Evolutionary conservation across 1,140 invertebrate genomes (phyloP).

Genomic region (Homalodisca vitripennis): DNA sequence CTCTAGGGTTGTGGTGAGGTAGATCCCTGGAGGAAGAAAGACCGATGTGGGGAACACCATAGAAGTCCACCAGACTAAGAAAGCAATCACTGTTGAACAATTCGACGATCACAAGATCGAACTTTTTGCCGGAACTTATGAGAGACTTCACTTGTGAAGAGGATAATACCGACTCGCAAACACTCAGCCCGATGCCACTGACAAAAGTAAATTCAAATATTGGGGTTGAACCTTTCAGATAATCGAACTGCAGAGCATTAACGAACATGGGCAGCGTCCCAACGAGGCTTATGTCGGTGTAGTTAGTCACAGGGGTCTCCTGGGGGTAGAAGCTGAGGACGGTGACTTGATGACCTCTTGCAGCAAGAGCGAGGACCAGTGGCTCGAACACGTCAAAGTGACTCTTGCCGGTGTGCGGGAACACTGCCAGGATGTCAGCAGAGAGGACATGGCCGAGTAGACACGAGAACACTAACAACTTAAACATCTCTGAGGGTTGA

Average conservation of each 20-base stretch:
- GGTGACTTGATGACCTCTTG: conserved; percentile 44
- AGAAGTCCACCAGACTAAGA: conserved; percentile 40
- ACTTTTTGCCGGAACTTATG: conserved; percentile 46
- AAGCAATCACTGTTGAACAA: conserved; percentile 42
- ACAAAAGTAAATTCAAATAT: conserved; percentile 20
- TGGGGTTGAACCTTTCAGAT: background rate
- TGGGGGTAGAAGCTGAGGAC: conserved; percentile 49
- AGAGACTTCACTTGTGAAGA: conserved; percentile 53
- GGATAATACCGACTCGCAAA: conserved; percentile 54
- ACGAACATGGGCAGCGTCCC: background rate
- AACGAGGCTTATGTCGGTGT: conserved; percentile 49
- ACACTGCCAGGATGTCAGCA: conserved; percentile 43
- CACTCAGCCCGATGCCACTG: conserved; percentile 1
- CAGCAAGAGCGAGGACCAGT: conserved; percentile 43
- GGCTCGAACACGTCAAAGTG: conserved; percentile 47
- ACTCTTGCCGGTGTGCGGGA: conserved; percentile 44
- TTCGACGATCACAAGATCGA: conserved; percentile 45
- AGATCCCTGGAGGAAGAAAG: conserved; percentile 56
- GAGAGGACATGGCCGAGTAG: background rate
- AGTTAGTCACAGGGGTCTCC: conserved; percentile 51
- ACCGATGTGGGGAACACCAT: conserved; percentile 60
- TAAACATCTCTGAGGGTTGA: too few species aligned
- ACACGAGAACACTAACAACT: background rate
- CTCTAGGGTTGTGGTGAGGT: conserved; percentile 56
- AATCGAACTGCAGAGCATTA: conserved; percentile 1